Evolutionary conservation across 2,797 vertebrate genomes (phyloP).

Genomic region (Tarsius wallacei): DNA sequence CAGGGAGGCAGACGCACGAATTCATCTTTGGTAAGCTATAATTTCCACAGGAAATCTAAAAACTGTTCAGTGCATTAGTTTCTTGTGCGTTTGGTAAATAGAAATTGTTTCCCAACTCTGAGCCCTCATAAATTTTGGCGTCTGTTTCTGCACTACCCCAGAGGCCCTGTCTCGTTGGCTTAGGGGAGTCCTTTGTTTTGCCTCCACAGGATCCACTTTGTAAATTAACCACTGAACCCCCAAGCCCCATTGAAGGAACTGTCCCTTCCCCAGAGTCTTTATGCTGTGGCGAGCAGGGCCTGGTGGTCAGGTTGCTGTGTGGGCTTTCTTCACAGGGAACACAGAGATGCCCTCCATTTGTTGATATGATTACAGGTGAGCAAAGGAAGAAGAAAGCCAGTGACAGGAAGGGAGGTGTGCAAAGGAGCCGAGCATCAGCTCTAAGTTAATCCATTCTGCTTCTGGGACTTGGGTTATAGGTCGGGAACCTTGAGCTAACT

Average conservation of each 20-base stretch:
- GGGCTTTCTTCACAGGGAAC: neutral
- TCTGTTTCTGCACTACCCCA: neutral
- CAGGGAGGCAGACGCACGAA: conserved; percentile 15
- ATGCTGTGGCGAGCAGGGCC: neutral
- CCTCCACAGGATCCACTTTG: neutral
- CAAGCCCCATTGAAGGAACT: neutral
- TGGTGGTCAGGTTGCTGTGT: neutral
- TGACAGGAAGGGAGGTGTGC: neutral
- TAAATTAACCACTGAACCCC: neutral
- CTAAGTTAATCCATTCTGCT: neutral
- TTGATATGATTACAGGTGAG: neutral
- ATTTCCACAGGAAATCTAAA: neutral
- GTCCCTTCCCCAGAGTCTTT: neutral
- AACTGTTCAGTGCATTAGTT: neutral
- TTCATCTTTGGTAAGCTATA: neutral
- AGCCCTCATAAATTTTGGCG: neutral
- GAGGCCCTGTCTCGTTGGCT: neutral
- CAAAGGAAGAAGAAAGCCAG: neutral
- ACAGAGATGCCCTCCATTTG: neutral
- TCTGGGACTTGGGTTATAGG: neutral
- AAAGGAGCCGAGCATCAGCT: neutral
- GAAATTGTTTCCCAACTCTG: neutral
- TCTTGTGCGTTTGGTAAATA: neutral
- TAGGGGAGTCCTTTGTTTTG: neutral
- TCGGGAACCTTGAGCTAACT: neutral